Evolutionary conservation across 37 sponge, comb jelly and placozoan genomes (phyloP).

Genomic region (Halisarca cf. caerulea): DNA sequence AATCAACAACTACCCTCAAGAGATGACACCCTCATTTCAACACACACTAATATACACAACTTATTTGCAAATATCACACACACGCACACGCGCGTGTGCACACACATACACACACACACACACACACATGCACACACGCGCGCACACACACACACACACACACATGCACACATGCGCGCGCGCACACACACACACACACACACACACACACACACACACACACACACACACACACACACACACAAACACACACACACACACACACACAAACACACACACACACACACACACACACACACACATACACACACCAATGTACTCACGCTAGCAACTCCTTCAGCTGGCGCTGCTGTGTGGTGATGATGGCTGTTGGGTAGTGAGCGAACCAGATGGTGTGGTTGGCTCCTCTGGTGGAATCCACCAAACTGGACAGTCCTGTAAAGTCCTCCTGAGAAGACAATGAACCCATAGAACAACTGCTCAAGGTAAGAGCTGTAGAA

Average conservation of each 20-base stretch:
- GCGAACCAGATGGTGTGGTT: slow-evolving; percentile 82
- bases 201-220: background rate
- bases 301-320: background rate
- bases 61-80: too few relatives aligned
- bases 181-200: too few relatives aligned
- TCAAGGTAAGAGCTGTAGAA: too few relatives aligned
- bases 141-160: too few relatives aligned
- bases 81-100: too few relatives aligned
- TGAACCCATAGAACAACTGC: background rate
- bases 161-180: too few relatives aligned
- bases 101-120: too few relatives aligned
- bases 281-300: too few relatives aligned
- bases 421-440: background rate
- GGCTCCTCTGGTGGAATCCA: background rate
- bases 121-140: too few relatives aligned
- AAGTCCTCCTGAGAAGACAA: slow-evolving; percentile 3
- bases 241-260: background rate
- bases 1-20: too few relatives aligned
- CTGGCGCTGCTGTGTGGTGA: slow-evolving; percentile 30
- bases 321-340: slow-evolving; percentile 57
- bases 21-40: too few relatives aligned
- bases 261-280: background rate
- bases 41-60: too few relatives aligned
- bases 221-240: background rate
- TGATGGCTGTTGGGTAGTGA: slow-evolving; percentile 82